Percentiles rank a stretch among this genome's conserved stretches.
These are phyloP conservation scores for Drosophila sp. DNA, from an alignment of 1,140 invertebrate species.

Conservation along the genomic window DNA sequence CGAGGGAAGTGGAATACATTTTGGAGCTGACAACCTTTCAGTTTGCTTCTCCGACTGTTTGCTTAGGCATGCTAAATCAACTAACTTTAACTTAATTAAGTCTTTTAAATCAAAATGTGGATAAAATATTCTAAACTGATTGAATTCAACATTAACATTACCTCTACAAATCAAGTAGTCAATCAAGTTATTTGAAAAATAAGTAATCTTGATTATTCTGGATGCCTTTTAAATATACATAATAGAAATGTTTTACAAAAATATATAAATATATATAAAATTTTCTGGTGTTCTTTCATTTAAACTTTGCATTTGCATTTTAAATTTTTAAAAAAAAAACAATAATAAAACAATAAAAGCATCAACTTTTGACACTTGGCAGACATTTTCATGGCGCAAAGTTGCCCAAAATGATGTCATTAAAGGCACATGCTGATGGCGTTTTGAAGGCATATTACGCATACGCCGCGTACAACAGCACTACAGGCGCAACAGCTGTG, in stretches of 20 bases:
- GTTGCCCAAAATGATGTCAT: constrained; percentile 72
- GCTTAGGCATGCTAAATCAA: constrained; percentile 24
- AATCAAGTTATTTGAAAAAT: no score
- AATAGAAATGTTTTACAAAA: no score
- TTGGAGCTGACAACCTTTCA: constrained; percentile 1
- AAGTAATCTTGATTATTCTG: no score
- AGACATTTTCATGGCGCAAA: constrained; percentile 62
- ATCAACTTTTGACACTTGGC: constrained; percentile 78
- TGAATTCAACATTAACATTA: constrained; percentile 4
- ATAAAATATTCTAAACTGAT: not conserved
- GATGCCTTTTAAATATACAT: no score
- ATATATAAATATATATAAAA: no score
- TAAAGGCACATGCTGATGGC: constrained; percentile 81
- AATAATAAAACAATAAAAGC: constrained; percentile 79
- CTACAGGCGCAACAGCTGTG: constrained; percentile 69
- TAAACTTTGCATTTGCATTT: constrained; percentile 63
- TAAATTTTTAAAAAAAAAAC: constrained; percentile 65
- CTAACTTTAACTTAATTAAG: constrained; percentile 23
- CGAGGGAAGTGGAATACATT: constrained; percentile 17
- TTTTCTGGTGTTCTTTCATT: no score
- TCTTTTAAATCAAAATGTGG: constrained; percentile 4
- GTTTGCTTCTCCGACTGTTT: constrained; percentile 12
- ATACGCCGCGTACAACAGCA: constrained; percentile 63
- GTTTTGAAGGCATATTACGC: constrained; percentile 76
- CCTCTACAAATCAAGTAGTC: no score